Evolutionary conservation across 2,797 vertebrate species (phyloP).

Genomic region (Acipenser oxyrinchus): DNA sequence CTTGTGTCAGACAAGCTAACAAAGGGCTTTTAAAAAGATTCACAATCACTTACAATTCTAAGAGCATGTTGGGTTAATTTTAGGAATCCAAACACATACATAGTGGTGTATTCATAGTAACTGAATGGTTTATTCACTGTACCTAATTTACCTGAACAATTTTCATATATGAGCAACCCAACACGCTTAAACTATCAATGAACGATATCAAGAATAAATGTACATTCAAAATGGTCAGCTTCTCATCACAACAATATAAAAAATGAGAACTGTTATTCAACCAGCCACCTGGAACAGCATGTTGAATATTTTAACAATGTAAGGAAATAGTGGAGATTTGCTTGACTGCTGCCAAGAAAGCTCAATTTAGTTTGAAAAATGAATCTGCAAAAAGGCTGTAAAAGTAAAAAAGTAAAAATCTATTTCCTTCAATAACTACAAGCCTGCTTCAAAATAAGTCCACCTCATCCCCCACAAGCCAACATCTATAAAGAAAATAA

Average conservation of each 20-base stretch:
- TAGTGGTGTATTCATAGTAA: not conserved
- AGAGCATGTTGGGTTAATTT: not conserved
- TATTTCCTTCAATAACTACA: slow-evolving; percentile 2
- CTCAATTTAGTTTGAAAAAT: slow-evolving; percentile 46
- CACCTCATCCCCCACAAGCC: not conserved
- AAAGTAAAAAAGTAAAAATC: slow-evolving; percentile 2
- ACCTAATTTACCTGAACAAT: not conserved
- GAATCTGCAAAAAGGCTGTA: slow-evolving; percentile 31
- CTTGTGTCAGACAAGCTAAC: no score
- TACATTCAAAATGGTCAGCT: slow-evolving; percentile 35
- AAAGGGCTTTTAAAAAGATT: not conserved
- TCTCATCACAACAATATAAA: slow-evolving; percentile 22
- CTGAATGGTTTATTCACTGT: not conserved
- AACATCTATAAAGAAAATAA: not conserved
- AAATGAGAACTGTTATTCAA: slow-evolving; percentile 17
- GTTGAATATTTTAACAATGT: slow-evolving; percentile 37
- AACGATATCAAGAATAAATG: slow-evolving; percentile 26
- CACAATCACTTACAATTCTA: not conserved
- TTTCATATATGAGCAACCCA: not conserved
- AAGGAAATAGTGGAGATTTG: slow-evolving; percentile 35
- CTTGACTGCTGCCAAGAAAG: slow-evolving; percentile 33
- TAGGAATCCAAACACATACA: not conserved
- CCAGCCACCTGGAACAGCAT: slow-evolving; percentile 40
- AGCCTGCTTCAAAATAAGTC: not conserved
- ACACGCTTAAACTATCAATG: slow-evolving; percentile 24